These are phyloP conservation scores for Drosophila nikananu DNA, from an alignment of 1,140 invertebrate species.

Conservation along the genomic window DNA sequence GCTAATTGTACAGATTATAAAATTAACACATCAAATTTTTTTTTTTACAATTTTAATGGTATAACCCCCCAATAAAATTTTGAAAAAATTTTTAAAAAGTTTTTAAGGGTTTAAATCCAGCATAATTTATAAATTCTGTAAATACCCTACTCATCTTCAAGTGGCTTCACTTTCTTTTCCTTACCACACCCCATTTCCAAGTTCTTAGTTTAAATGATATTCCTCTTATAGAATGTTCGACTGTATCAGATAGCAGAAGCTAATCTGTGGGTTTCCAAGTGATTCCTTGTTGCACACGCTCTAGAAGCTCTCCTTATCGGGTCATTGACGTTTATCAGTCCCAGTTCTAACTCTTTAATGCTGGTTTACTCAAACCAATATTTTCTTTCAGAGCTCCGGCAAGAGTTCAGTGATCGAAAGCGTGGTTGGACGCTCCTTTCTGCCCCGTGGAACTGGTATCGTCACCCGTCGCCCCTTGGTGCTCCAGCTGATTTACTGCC, in stretches of 20 bases:
- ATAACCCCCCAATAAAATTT: too few relatives aligned
- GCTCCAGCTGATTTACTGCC: constrained; percentile 96
- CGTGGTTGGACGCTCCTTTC: constrained; percentile 98
- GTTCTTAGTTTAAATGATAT: neutral
- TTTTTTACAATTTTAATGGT: too few relatives aligned
- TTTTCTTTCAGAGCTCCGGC: constrained; percentile 94
- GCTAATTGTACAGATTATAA: too few relatives aligned
- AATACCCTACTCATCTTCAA: too few relatives aligned
- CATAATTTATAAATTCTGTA: too few relatives aligned
- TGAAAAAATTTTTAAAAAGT: too few relatives aligned
- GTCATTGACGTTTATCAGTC: constrained; percentile 23
- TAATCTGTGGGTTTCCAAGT: constrained; percentile 32
- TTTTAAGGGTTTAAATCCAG: too few relatives aligned
- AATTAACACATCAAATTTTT: too few relatives aligned
- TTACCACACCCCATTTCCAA: too few relatives aligned
- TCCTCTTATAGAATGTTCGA: neutral
- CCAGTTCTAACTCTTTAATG: constrained; percentile 3
- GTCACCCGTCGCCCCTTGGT: constrained; percentile 98
- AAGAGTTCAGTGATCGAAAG: constrained; percentile 99
- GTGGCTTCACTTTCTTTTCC: too few relatives aligned
- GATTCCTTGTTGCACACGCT: constrained; percentile 41
- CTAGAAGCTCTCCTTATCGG: constrained; percentile 3
- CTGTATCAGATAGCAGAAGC: constrained; percentile 23
- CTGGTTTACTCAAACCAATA: neutral
- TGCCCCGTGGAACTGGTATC: constrained; percentile 98